A percentile compares a stretch with the other conserved stretches of the same genome.
Evolutionary conservation across 2,113 vertebrate species (phyloP).

Genomic region (Brachyhypopomus gauderio): DNA sequence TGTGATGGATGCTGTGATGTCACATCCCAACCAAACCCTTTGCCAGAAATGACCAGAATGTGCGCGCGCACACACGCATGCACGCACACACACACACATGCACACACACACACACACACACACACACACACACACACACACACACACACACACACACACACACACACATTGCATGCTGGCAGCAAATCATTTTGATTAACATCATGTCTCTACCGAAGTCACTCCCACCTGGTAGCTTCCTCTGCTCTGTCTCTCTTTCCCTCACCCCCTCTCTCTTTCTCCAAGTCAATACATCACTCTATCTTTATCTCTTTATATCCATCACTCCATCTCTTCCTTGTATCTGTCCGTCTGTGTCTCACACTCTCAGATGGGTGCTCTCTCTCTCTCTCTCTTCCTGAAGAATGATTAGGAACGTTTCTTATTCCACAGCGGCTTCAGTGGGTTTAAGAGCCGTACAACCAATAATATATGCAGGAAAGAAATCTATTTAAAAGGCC

Average conservation of each 20-base stretch:
- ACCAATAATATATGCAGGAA: conserved; percentile 18
- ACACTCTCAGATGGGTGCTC: conserved; percentile 3
- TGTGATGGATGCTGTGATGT: conserved; percentile 28
- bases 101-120: conserved; percentile 19
- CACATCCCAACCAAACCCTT: not conserved
- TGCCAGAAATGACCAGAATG: not conserved
- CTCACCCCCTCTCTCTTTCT: not conserved
- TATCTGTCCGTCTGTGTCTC: not conserved
- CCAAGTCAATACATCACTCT: not conserved
- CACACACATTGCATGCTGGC: conserved; percentile 20
- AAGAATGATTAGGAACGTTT: conserved; percentile 10
- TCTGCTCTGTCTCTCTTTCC: not conserved
- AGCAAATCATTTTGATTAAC: conserved; percentile 26
- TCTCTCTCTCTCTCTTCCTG: conserved; percentile 11
- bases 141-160: conserved; percentile 1
- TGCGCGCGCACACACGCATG: no score
- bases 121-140: conserved; percentile 4
- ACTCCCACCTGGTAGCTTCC: conserved; percentile 14
- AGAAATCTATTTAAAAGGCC: conserved; percentile 20
- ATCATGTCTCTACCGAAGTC: conserved; percentile 20
- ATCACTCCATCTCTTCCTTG: no score
- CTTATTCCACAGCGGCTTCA: conserved; percentile 1
- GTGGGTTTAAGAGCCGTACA: not conserved
- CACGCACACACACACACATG: no score
- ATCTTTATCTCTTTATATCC: not conserved